Percentiles rank a stretch among this genome's conserved stretches.
phyloP scores from a whole-genome alignment of 2,113 vertebrate species.

The Oreochromis aureus region DNA sequence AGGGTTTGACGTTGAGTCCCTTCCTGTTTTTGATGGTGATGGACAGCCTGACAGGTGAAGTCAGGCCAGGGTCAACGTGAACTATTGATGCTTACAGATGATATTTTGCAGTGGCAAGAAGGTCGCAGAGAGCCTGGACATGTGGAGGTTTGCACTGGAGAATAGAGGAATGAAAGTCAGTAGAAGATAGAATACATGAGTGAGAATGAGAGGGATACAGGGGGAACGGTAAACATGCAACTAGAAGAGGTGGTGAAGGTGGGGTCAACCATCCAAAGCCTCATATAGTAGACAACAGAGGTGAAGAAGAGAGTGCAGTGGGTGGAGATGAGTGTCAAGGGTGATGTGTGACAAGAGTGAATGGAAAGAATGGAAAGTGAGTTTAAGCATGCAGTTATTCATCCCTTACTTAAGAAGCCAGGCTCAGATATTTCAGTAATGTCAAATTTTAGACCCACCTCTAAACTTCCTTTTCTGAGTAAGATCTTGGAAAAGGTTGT shows the following conservation, averaged over 20 bases:
- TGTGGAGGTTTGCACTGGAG: neutral
- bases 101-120: neutral
- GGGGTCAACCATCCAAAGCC: neutral
- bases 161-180: neutral
- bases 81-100: neutral
- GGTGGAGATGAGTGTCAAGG: neutral
- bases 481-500: no score
- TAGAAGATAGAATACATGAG: neutral
- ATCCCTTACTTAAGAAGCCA: no score
- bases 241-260: neutral
- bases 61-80: neutral
- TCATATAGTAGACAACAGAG: neutral
- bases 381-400: no score
- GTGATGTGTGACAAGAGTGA: neutral
- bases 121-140: neutral
- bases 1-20: rapidly evolving
- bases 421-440: no score
- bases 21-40: neutral
- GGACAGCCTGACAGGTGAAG: neutral
- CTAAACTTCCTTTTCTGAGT: no score
- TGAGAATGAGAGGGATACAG: neutral
- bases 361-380: neutral
- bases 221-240: neutral
- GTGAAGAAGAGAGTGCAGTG: neutral
- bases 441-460: no score